A percentile compares a stretch with the other conserved stretches of the same genome.
Conservation (phyloP, 2,113 vertebrate species). For the Edolisoma coerulescens region DNA sequence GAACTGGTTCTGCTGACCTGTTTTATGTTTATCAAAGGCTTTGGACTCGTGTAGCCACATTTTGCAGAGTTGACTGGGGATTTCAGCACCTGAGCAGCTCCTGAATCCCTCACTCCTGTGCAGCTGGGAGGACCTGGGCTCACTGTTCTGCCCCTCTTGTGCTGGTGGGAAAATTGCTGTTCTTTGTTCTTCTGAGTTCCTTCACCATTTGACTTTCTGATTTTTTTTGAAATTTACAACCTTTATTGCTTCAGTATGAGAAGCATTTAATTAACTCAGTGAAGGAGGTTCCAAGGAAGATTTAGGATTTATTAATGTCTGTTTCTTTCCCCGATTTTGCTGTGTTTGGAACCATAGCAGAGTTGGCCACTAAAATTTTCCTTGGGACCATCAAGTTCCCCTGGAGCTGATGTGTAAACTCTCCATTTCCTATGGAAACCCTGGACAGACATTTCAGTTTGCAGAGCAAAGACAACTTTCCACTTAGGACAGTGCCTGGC, state of each 20-base stretch:
- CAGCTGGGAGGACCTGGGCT: background rate
- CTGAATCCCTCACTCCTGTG: background rate
- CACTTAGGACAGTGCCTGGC: background rate
- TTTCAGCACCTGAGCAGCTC: rapidly evolving
- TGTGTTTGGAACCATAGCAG: background rate
- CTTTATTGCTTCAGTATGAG: background rate
- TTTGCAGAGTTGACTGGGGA: background rate
- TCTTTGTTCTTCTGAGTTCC: background rate
- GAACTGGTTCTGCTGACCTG: background rate
- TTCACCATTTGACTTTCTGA: background rate
- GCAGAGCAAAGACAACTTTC: background rate
- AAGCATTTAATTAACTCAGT: background rate
- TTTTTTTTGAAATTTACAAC: background rate
- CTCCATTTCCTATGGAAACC: background rate
- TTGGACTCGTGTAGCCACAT: background rate
- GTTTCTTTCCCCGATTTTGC: rapidly evolving
- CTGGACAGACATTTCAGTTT: background rate
- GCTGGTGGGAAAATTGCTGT: background rate
- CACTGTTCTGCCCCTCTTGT: background rate
- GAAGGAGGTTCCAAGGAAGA: background rate
- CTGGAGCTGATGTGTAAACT: background rate
- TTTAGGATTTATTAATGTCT: background rate
- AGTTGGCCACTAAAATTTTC: background rate
- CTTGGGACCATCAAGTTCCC: background rate
- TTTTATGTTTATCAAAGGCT: background rate